Evolutionary conservation across 2,888 invertebrate genomes (phyloP), one percentile per base, ranked within the genome.

Genomic region (Callosobruchus maculatus): DNA sequence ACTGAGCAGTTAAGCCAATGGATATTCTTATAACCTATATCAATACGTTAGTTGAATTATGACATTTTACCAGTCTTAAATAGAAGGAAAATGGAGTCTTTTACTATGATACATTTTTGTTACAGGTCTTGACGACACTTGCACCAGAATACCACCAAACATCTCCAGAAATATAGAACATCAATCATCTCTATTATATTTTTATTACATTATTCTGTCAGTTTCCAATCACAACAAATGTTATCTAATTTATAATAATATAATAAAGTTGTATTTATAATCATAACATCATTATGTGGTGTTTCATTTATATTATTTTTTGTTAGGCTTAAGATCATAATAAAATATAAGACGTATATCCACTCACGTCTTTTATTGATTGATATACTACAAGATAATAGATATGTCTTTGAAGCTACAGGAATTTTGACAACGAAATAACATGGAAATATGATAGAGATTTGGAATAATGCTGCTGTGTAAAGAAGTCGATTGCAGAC

Each of bases 251-350:
- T 82, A 77, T 82, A 80, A 81, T 81, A 79, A 76, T 78, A 78
- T 80, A 84, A 84, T 83, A 84, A 84, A 84, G 81, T 84, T 85
- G 83, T 85, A 86, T 84, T 84, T 85, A 83, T 85, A 85, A 84
- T 82, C 82, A 80, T 79, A 78, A 78, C 77, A 72, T 71, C 73
- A 49, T 73, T 74, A 73, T 73, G 71, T 74, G 75, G 79, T 72
- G 79, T 79, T 78, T 79, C 75, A 77, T 79, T 79, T 79, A 76
- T 78, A 76, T 78, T 68, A 21, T 68, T 68, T n/a, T 21, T 68
- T 68, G 68, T 68, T 77, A 77, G 76, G 68, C 74, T 73, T 77
- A 78, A 74, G 76, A 70, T 75, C 68, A 73, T 74, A 78, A 78
- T 78, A 77, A 78, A 78, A 49, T n/a, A n/a, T 49, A 49, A 49